Percentiles rank a stretch among this genome's conserved stretches.
Conservation (phyloP, 1,140 invertebrate species). For the Tetramorium alpestre region DNA sequence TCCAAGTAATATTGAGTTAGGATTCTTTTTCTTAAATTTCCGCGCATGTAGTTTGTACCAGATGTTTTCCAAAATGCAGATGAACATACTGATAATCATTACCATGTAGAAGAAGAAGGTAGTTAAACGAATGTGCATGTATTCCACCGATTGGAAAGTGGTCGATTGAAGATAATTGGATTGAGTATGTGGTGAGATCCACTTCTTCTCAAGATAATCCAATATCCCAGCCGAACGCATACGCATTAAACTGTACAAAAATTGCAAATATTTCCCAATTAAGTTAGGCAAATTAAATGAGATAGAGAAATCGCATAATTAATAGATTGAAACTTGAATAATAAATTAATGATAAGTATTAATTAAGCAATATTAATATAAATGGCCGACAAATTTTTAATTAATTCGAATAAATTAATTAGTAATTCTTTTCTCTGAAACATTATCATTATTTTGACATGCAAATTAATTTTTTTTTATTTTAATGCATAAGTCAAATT, state of each 20-base stretch:
- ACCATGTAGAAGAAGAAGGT: slow-evolving; percentile 56
- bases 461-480: background rate
- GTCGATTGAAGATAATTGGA: slow-evolving; percentile 28
- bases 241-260: slow-evolving; percentile 69
- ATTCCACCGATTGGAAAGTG: slow-evolving; percentile 70
- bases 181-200: slow-evolving; percentile 63
- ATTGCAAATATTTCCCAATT: background rate
- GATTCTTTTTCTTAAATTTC: background rate
- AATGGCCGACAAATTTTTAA: background rate
- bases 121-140: slow-evolving; percentile 68
- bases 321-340: background rate
- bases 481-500: background rate
- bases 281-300: background rate
- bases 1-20: background rate
- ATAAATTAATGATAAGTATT: background rate
- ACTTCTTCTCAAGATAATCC: slow-evolving; percentile 74
- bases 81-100: slow-evolving; percentile 65
- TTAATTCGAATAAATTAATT: background rate
- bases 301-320: background rate
- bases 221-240: slow-evolving; percentile 72
- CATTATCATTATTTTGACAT: background rate
- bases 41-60: slow-evolving; percentile 53
- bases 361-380: background rate
- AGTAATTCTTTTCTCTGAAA: background rate
- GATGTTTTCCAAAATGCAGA: slow-evolving; percentile 76